Evolutionary conservation across 2,888 invertebrate species (phyloP), one percentile per base, ranked within the genome.

Genomic region (Brachyptera putata): DNA sequence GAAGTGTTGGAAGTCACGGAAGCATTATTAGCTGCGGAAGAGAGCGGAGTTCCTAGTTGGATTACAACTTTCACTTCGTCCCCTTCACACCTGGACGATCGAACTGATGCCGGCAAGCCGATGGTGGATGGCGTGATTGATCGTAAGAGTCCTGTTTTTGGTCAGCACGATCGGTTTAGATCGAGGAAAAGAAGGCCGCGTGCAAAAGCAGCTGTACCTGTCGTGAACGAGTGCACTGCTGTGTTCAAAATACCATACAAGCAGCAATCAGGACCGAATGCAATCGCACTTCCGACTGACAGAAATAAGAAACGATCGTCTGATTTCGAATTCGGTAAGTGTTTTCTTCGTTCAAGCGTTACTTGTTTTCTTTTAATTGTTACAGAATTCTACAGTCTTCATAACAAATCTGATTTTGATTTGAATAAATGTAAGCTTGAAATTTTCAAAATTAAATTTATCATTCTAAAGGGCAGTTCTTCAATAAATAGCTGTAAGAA

Each of bases 11-110:
- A 72, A 22, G 73, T 72, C 62, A 68, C 71, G 13, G 70, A 67
- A 30, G 75, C 75, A 4, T 66, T 75, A 11, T 60, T 75, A 3
- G 72, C 69, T 4, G 74, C 75, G 65, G 74, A 74, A 66, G 66
- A 63, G 11, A 43, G 50, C 1, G 57, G 34, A 39, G 30, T 46
- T 5, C 57, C 63, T 14, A 21, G 53, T 26, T 60, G 58, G 57
- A 25, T 61, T 16, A 53, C 24, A 25, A 41, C 63, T 11, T 60
- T 36, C 41, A 21, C 63, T 3, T 63, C 65, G 7, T 62, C 63
- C 22, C 66, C 67, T 16, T 58, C 64, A 14, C 53, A 61, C 43
- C 11, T 65, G 2, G 21, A 56, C 39, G 66, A 66, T 22, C 62
- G 61, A 22, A 21, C n/a, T 2, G 41, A 34, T 37, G 36, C 56